These are phyloP conservation scores for Crematogaster levior DNA, from an alignment of 2,888 invertebrate species.

Conservation along the genomic window DNA sequence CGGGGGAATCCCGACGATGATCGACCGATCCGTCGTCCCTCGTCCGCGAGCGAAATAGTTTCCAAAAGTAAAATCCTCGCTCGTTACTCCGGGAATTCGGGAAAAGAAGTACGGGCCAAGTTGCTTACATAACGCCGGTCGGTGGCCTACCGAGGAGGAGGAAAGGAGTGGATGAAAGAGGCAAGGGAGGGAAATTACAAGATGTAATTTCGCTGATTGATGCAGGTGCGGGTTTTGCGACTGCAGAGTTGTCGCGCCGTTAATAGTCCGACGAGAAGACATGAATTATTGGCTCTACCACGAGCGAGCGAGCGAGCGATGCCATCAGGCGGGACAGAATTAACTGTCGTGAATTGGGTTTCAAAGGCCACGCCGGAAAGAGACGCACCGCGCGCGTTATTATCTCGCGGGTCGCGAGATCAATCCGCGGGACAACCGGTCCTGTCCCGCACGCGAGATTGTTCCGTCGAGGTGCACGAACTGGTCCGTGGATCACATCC, in stretches of 20 bases:
- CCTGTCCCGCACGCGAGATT: too few species aligned
- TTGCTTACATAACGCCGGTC: not conserved
- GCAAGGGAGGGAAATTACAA: not conserved
- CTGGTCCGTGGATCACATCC: too few species aligned
- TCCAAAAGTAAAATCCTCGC: not conserved
- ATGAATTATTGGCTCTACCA: slow-evolving; percentile 70
- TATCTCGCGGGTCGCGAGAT: not conserved
- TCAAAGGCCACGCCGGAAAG: slow-evolving; percentile 51
- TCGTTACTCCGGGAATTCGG: not conserved
- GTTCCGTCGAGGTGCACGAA: too few species aligned
- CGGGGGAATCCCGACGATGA: slow-evolving; percentile 51
- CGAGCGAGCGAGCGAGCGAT: slow-evolving; percentile 42
- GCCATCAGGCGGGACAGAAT: slow-evolving; percentile 54
- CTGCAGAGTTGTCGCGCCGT: slow-evolving; percentile 56
- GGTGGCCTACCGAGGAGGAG: not conserved
- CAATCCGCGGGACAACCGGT: too few species aligned
- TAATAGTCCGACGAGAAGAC: slow-evolving; percentile 73
- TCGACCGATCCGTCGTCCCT: slow-evolving; percentile 11
- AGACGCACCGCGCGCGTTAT: not conserved
- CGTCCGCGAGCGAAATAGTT: not conserved
- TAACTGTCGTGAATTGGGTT: slow-evolving; percentile 59
- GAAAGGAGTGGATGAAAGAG: not conserved
- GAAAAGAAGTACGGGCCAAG: not conserved
- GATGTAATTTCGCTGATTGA: slow-evolving; percentile 54
- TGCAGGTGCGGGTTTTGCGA: slow-evolving; percentile 45